A percentile compares a stretch with the other conserved stretches of the same genome.
Conservation (phyloP, 1,140 invertebrate genomes). For the Zaprionus kolodkinae region DNA sequence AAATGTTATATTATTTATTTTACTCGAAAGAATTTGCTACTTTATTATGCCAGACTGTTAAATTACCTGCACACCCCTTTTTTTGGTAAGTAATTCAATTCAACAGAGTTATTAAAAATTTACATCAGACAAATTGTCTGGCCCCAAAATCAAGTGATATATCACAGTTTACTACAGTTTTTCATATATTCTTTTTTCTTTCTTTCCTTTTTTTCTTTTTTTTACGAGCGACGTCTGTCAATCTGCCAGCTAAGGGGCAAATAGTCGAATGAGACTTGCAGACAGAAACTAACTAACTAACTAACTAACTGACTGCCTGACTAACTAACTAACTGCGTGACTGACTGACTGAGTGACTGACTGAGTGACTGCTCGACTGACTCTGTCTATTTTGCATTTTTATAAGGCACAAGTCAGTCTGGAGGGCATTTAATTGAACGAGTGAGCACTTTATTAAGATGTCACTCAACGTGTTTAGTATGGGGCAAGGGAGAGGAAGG, state of each 20-base stretch:
- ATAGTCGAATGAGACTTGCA: slow-evolving; percentile 46
- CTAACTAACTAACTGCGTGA: slow-evolving; percentile 24
- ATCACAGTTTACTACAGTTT: slow-evolving; percentile 2
- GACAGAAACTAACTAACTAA: slow-evolving; percentile 22
- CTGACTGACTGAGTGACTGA: slow-evolving; percentile 30
- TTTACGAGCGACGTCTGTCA: slow-evolving; percentile 9
- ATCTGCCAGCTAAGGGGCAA: slow-evolving; percentile 19
- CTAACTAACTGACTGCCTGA: slow-evolving; percentile 22
- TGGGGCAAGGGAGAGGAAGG: neutral
- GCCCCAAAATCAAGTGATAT: neutral
- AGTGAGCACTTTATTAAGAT: slow-evolving; percentile 82
- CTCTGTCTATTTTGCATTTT: slow-evolving; percentile 61
- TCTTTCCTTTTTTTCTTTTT: neutral
- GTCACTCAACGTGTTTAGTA: slow-evolving; percentile 75
- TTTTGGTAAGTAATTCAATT: neutral
- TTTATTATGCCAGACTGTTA: neutral
- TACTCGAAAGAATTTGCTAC: neutral
- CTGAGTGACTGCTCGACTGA: slow-evolving; percentile 35
- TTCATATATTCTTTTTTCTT: neutral
- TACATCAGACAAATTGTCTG: neutral
- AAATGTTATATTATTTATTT: neutral
- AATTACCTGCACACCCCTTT: neutral
- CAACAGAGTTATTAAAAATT: neutral
- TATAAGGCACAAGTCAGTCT: slow-evolving; percentile 37
- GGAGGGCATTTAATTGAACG: slow-evolving; percentile 73